A percentile compares a stretch with the other conserved stretches of the same genome.
Evolutionary conservation across 2,888 invertebrate species (phyloP).

Genomic region (Yponomeuta cagnagella): DNA sequence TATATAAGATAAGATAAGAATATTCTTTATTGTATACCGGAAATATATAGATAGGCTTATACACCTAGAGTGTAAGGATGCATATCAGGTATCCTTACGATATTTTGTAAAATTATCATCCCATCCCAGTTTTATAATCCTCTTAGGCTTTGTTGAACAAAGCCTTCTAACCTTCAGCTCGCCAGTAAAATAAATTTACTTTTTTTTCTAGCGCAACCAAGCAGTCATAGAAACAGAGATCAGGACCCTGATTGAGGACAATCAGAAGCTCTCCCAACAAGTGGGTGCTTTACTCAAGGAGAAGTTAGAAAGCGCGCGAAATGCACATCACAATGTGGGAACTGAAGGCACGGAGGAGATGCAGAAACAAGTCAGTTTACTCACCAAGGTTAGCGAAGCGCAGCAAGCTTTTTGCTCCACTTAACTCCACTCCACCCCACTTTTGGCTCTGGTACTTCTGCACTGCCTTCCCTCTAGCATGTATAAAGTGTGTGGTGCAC

Average conservation of each 20-base stretch:
- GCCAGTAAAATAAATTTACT: too few relatives aligned
- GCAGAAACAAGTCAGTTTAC: slow-evolving; percentile 46
- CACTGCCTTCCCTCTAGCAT: neutral
- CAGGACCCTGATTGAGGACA: slow-evolving; percentile 54
- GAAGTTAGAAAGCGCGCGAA: slow-evolving; percentile 44
- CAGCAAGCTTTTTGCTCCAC: neutral
- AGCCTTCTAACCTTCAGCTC: too few relatives aligned
- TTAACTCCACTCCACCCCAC: neutral
- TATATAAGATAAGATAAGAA: too few relatives aligned
- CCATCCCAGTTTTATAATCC: too few relatives aligned
- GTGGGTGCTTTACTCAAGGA: slow-evolving; percentile 55
- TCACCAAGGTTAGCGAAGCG: slow-evolving; percentile 43
- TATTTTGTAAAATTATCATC: too few relatives aligned
- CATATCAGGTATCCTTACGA: too few relatives aligned
- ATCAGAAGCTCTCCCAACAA: slow-evolving; percentile 62
- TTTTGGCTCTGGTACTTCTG: neutral
- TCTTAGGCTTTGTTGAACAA: too few relatives aligned
- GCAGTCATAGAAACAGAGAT: slow-evolving; percentile 58
- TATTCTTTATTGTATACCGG: too few relatives aligned
- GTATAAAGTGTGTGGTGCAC: neutral
- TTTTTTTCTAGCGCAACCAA: slow-evolving; percentile 53
- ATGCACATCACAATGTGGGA: slow-evolving; percentile 27
- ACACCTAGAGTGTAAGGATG: too few relatives aligned
- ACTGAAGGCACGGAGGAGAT: slow-evolving; percentile 51
- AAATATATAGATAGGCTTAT: too few relatives aligned